Base-by-base conservation (phyloP, 2,888 invertebrate species). In the Catocala sponsa region DNA sequence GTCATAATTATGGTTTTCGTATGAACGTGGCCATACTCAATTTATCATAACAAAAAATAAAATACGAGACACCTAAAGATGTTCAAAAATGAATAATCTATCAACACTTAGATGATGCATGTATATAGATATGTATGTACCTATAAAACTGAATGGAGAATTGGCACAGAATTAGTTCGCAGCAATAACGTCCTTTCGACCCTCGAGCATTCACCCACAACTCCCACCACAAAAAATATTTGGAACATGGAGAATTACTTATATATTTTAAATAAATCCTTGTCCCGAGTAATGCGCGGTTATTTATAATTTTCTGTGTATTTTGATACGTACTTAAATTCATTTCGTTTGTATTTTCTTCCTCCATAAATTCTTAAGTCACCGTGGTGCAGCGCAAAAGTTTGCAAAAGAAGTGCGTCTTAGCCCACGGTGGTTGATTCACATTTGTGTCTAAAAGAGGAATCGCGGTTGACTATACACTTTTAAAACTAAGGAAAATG, bases 141-240 rank as follows among this genome's bases (percentile, higher is more conserved):
- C 25, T 25, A 58, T 64, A 54, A 63, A 71, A 56, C 68, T 74
- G 55, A 69, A 63, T 73, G 72, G 59, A 69, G 42, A 83, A 72
- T 86, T 86, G 87, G 86, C 86, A 83, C 79, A 58, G 63, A 61
- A 59, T 66, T 51, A 59, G 50, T 66, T 55, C 52, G 56, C 13
- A n/a, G 65, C 78, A 81, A 81, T 74, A 74, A 78, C 82, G 82
- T 81, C 79, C 80, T 82, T 74, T 72, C 48, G 58, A 63, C 67
- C 66, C 59, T 67, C 68, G 82, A 74, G 49, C 82, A 76, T 75
- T 83, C 56, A 52, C 61, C 56, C 41, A 44, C 11, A 46, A 78
- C 73, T 70, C 78, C 58, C 67, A 46, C 42, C 50, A 38, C 7
- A 38, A 38, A 25, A 38, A 38, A 38, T 38, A 38, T 38, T 7